phyloP scores from a whole-genome alignment of 1,140 invertebrate species.

The Heliconius himera region DNA sequence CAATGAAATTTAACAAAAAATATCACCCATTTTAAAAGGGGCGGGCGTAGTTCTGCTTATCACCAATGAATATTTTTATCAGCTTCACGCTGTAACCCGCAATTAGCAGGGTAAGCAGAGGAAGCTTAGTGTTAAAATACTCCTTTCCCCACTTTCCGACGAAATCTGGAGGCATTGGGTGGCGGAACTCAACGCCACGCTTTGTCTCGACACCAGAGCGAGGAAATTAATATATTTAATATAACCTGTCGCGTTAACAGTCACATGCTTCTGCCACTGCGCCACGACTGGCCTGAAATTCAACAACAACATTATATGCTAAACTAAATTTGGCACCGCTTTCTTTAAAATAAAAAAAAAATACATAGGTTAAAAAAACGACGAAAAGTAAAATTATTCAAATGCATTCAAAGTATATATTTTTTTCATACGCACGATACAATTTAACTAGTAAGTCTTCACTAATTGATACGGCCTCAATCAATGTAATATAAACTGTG shows the following conservation, averaged over 20 bases:
- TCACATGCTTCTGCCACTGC: no score
- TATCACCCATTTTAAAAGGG: neutral
- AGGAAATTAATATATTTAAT: no score
- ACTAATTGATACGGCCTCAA: slow-evolving; percentile 33
- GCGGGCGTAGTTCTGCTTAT: neutral
- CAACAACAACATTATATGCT: neutral
- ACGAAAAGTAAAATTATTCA: neutral
- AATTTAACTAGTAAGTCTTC: slow-evolving; percentile 3
- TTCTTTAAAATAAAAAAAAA: neutral
- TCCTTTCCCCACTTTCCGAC: no score
- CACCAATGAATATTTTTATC: neutral
- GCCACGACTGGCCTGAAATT: no score
- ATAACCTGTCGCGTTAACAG: no score
- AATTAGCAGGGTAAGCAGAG: no score
- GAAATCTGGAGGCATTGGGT: no score
- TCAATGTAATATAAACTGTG: slow-evolving; percentile 25
- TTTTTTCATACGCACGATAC: neutral
- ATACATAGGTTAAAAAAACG: neutral
- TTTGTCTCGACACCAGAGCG: no score
- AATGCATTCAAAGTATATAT: neutral
- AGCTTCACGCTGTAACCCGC: no score
- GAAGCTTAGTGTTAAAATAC: no score
- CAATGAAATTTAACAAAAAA: slow-evolving; percentile 15
- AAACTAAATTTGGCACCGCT: neutral
- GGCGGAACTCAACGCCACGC: no score